A percentile compares a stretch with the other conserved stretches of the same genome.
Conservation (phyloP, 2,888 invertebrate species). For the Harpagoxenus sublaevis region DNA sequence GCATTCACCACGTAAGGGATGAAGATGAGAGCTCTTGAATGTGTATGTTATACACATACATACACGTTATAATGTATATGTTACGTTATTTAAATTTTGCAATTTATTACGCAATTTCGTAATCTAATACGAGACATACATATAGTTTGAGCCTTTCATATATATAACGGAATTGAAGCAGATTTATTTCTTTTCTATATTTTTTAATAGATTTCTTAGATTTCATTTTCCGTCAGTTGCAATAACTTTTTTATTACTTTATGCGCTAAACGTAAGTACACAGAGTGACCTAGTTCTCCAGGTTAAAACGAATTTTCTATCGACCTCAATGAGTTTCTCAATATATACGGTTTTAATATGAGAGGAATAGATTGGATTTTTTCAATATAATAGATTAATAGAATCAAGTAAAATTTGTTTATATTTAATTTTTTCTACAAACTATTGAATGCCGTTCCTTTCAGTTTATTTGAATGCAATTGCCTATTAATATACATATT, state of each 20-base stretch:
- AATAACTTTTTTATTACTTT: conserved; percentile 4
- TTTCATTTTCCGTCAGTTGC: neutral
- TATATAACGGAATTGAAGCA: neutral
- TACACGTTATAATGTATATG: neutral
- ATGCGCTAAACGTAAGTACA: neutral
- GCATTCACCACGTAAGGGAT: neutral
- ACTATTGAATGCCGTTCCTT: neutral
- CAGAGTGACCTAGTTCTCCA: neutral
- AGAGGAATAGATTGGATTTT: neutral
- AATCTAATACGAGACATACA: neutral
- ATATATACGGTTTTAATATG: conserved; percentile 5
- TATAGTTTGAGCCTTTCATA: neutral
- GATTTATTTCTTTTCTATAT: neutral
- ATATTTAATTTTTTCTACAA: neutral
- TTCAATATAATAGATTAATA: neutral
- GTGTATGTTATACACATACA: neutral
- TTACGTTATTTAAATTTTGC: neutral
- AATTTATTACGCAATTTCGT: neutral
- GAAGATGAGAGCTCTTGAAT: conserved; percentile 7
- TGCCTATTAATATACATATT: neutral
- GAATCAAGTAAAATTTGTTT: neutral
- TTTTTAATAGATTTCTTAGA: neutral
- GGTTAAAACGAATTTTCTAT: neutral
- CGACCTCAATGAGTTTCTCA: neutral
- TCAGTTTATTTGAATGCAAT: neutral